Evolutionary conservation across 1,140 invertebrate genomes (phyloP).

Genomic region (Calycopis cecrops): DNA sequence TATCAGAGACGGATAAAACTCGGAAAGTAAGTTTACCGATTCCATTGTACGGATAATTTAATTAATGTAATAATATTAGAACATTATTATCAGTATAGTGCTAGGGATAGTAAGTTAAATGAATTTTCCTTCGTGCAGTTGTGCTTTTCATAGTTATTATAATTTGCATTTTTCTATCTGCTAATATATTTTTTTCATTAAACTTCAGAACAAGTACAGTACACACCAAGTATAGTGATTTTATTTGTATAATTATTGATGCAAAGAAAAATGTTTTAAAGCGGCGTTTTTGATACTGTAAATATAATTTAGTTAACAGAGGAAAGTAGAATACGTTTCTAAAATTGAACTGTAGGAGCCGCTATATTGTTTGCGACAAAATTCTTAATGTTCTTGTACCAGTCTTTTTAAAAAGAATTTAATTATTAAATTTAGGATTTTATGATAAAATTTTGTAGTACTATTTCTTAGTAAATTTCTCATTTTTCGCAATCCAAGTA

Average conservation of each 20-base stretch:
- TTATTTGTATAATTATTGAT: too few species aligned
- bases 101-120: neutral
- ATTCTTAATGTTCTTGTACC: neutral
- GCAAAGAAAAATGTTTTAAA: too few species aligned
- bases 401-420: neutral
- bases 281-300: too few species aligned
- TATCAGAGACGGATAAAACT: neutral
- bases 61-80: neutral
- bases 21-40: neutral
- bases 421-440: neutral
- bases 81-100: neutral
- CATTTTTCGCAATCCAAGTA: conserved; percentile 26
- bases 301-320: too few species aligned
- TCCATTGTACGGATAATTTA: neutral
- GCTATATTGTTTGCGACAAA: too few species aligned
- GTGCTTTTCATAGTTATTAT: too few species aligned
- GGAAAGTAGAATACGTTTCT: neutral
- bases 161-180: too few species aligned
- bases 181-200: too few species aligned
- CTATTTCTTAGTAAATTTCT: conserved; percentile 1
- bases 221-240: too few species aligned
- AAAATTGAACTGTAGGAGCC: neutral
- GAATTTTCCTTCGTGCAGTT: neutral
- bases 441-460: neutral
- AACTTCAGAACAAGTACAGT: too few species aligned